Evolutionary conservation across 2,888 invertebrate species (phyloP).

Genomic region (Drosophila ustulata): DNA sequence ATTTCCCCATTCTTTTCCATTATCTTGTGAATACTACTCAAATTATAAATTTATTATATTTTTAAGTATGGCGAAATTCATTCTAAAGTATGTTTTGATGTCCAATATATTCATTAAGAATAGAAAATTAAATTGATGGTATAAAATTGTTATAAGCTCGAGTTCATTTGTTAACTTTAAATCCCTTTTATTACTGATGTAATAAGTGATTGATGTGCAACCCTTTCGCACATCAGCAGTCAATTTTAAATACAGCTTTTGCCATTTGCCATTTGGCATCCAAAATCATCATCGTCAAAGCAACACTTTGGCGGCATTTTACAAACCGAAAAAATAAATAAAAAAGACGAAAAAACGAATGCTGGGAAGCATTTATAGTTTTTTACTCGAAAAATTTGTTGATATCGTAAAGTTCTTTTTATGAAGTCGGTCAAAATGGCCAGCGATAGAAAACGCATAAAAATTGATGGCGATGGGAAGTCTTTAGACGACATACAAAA

Average conservation of each 20-base stretch:
- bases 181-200: background rate
- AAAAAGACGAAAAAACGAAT: background rate
- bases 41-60: too few species aligned
- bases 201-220: constrained; percentile 14
- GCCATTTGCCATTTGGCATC: background rate
- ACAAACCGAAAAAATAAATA: constrained; percentile 13
- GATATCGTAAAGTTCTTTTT: constrained; percentile 73
- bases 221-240: constrained; percentile 24
- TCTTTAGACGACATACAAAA: constrained; percentile 37
- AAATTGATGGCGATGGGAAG: constrained; percentile 61
- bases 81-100: background rate
- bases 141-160: background rate
- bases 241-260: constrained; percentile 19
- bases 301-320: constrained; percentile 53
- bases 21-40: too few species aligned
- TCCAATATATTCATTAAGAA: background rate
- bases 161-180: background rate
- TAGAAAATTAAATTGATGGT: background rate
- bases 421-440: constrained; percentile 75
- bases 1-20: too few species aligned
- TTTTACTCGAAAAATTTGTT: constrained; percentile 46
- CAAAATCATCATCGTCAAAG: constrained; percentile 34
- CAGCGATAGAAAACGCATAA: constrained; percentile 74
- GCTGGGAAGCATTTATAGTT: constrained; percentile 59
- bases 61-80: too few species aligned